phyloP scores from a whole-genome alignment of 2,888 invertebrate species.

The Strigamia crassipes region DNA sequence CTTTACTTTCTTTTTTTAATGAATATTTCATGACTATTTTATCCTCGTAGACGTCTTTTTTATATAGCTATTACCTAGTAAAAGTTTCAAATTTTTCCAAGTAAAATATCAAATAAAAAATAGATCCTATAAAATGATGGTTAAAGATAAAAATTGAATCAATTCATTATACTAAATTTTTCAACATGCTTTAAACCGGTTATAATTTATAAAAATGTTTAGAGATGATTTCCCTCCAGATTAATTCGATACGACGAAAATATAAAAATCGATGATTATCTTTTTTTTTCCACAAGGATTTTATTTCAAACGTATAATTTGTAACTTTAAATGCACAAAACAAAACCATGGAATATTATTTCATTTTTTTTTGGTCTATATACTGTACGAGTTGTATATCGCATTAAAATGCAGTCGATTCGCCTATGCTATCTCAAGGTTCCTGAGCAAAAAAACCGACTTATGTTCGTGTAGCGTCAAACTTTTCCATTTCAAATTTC shows the following conservation, averaged over 20 bases:
- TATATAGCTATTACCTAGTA: not conserved
- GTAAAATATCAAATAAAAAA: constrained; percentile 4
- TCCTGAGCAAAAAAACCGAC: not conserved
- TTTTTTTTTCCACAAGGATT: too few species aligned
- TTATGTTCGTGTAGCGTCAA: not conserved
- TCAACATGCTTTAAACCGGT: not conserved
- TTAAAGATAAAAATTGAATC: not conserved
- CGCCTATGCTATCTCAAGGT: not conserved
- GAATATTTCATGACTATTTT: constrained; percentile 5
- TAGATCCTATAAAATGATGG: not conserved
- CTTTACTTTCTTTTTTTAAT: not conserved
- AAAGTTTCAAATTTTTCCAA: constrained; percentile 13
- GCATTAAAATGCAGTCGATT: not conserved
- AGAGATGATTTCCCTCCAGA: not conserved
- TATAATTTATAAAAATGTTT: not conserved
- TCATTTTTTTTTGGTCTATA: not conserved
- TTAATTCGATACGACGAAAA: not conserved
- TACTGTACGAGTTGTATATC: not conserved
- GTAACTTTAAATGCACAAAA: not conserved
- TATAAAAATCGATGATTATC: too few species aligned
- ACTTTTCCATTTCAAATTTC: constrained; percentile 19
- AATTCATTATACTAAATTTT: not conserved
- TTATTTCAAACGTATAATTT: too few species aligned
- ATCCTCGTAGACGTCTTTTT: not conserved
- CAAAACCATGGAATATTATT: not conserved